phyloP scores from a whole-genome alignment of 2,113 vertebrate species.

The Cyphomyrus plagiostoma region DNA sequence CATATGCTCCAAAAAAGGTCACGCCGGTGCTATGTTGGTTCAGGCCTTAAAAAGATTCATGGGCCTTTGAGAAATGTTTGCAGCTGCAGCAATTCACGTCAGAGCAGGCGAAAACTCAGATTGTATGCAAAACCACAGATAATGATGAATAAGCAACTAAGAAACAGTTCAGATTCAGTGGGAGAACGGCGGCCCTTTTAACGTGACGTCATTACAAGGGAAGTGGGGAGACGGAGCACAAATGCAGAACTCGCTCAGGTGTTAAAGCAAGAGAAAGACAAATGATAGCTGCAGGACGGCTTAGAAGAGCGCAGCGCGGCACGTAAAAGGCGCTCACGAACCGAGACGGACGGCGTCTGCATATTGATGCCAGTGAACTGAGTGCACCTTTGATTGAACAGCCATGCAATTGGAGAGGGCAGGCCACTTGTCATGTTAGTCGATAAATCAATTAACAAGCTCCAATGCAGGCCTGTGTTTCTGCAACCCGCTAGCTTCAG shows the following conservation, averaged over 20 bases:
- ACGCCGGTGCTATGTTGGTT: conserved; percentile 10
- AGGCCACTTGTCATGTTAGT: conserved; percentile 60
- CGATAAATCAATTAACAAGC: conserved; percentile 58
- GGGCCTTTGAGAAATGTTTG: conserved; percentile 24
- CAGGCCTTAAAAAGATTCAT: conserved; percentile 20
- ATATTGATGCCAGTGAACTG: conserved; percentile 58
- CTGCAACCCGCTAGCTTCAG: not conserved
- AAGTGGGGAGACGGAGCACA: not conserved
- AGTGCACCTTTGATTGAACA: conserved; percentile 59
- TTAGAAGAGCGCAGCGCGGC: conserved; percentile 46
- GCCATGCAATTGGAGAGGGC: conserved; percentile 56
- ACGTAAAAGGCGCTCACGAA: conserved; percentile 37
- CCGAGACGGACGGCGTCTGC: conserved; percentile 55
- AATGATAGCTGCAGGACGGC: conserved; percentile 26
- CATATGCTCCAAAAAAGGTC: conserved; percentile 23
- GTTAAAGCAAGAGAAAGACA: conserved; percentile 20
- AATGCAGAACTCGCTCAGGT: not conserved
- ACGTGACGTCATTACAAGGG: not conserved
- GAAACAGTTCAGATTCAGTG: not conserved
- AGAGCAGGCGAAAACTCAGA: conserved; percentile 12
- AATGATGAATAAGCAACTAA: not conserved
- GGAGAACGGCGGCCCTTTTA: not conserved
- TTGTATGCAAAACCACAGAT: not conserved
- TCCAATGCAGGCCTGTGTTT: not conserved
- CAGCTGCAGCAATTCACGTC: not conserved